Percentiles rank a stretch among this genome's conserved stretches.
These are phyloP conservation scores for Abrostola triplasia DNA, from an alignment of 2,888 invertebrate genomes.

Conservation along the genomic window DNA sequence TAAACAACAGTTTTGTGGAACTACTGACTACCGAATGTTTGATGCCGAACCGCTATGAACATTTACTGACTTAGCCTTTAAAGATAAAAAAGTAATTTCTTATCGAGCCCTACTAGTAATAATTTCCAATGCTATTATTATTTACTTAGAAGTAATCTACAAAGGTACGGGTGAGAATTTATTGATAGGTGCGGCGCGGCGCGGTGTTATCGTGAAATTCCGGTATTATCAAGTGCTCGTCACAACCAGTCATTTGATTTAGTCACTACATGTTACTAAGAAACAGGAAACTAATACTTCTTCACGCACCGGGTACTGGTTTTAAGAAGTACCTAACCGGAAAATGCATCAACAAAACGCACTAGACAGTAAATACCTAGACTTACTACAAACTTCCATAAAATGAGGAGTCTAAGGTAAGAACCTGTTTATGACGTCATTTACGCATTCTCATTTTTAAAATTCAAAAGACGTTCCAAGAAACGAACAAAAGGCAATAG, in stretches of 20 bases:
- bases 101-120: background rate
- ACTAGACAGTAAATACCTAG: background rate
- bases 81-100: background rate
- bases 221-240: constrained; percentile 49
- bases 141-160: constrained; percentile 5
- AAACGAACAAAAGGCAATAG: constrained; percentile 76
- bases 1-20: too few species aligned
- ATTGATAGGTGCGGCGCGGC: constrained; percentile 52
- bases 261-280: constrained; percentile 56
- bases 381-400: constrained; percentile 9
- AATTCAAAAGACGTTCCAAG: constrained; percentile 60
- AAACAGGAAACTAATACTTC: constrained; percentile 49
- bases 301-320: background rate
- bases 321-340: background rate
- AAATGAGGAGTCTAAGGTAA: background rate
- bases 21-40: background rate
- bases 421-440: constrained; percentile 49
- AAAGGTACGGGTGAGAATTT: constrained; percentile 32
- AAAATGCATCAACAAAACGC: background rate
- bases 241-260: constrained; percentile 48
- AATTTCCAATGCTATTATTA: constrained; percentile 5
- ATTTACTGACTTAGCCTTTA: background rate
- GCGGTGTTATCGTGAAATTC: constrained; percentile 51
- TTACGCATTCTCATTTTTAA: constrained; percentile 38
- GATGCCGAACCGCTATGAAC: background rate